Evolutionary conservation across 2,797 vertebrate species (phyloP).

Genomic region (Oreochromis grahami): DNA sequence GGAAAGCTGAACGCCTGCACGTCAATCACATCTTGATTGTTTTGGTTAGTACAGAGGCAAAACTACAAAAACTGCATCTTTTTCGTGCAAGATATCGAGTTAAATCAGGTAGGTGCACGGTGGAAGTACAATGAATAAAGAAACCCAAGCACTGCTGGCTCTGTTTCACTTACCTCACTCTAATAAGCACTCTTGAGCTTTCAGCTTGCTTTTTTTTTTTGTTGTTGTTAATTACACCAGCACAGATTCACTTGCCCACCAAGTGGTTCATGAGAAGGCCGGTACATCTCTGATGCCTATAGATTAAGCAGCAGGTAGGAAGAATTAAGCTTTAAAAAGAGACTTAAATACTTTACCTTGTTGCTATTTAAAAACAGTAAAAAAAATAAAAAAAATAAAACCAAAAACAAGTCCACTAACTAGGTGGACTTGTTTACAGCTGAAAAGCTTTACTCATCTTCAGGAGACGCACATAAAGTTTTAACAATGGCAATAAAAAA

Average conservation of each 20-base stretch:
- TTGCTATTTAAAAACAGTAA: background rate
- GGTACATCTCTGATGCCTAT: background rate
- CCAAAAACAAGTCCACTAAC: background rate
- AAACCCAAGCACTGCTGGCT: background rate
- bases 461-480: background rate
- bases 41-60: background rate
- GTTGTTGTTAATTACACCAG: background rate
- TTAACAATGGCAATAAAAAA: background rate
- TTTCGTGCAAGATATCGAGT: background rate
- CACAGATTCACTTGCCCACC: background rate
- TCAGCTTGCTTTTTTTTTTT: background rate
- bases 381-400: rapidly evolving
- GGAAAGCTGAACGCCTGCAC: background rate
- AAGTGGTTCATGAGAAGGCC: background rate
- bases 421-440: background rate
- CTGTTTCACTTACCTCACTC: background rate
- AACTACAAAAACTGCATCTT: background rate
- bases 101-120: background rate
- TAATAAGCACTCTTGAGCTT: background rate
- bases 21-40: background rate
- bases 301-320: background rate
- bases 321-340: background rate
- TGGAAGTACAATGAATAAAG: background rate
- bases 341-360: background rate
- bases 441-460: background rate